These are phyloP conservation scores for Bombyx huttoni DNA, from an alignment of 2,888 invertebrate genomes.

Conservation along the genomic window DNA sequence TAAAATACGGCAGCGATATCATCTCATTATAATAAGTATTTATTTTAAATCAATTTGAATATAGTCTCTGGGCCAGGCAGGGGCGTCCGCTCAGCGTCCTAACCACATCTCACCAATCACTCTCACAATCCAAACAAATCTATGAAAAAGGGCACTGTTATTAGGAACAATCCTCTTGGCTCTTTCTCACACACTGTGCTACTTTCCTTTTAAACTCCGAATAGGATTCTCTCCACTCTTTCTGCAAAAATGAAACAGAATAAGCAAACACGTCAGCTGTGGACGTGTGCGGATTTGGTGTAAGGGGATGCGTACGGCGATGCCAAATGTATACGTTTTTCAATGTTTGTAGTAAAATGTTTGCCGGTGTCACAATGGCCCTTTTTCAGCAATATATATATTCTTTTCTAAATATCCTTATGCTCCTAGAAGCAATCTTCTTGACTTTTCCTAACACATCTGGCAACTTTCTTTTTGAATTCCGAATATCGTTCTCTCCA, in stretches of 20 bases:
- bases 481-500: conserved; percentile 97
- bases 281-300: conserved; percentile 1
- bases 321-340: conserved; percentile 13
- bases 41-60: conserved; percentile 69
- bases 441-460: conserved; percentile 98
- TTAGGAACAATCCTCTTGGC: conserved; percentile 98
- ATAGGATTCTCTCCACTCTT: conserved; percentile 98
- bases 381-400: conserved; percentile 48
- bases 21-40: conserved; percentile 69
- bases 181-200: conserved; percentile 97
- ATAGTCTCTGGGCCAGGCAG: conserved; percentile 60
- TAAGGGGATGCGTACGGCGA: conserved; percentile 1
- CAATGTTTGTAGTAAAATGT: conserved; percentile 20
- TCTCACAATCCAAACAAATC: conserved; percentile 63
- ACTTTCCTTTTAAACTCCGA: conserved; percentile 98
- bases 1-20: no score
- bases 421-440: conserved; percentile 92
- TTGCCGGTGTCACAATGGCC: conserved; percentile 41
- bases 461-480: conserved; percentile 97
- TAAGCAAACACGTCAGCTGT: conserved; percentile 64
- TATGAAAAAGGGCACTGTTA: conserved; percentile 70
- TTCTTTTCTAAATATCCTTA: conserved; percentile 41
- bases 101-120: conserved; percentile 49
- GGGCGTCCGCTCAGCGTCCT: conserved; percentile 38
- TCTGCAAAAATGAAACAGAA: conserved; percentile 79